Evolutionary conservation across 2,888 invertebrate species (phyloP).

Genomic region (Amphiduros pacificus): DNA sequence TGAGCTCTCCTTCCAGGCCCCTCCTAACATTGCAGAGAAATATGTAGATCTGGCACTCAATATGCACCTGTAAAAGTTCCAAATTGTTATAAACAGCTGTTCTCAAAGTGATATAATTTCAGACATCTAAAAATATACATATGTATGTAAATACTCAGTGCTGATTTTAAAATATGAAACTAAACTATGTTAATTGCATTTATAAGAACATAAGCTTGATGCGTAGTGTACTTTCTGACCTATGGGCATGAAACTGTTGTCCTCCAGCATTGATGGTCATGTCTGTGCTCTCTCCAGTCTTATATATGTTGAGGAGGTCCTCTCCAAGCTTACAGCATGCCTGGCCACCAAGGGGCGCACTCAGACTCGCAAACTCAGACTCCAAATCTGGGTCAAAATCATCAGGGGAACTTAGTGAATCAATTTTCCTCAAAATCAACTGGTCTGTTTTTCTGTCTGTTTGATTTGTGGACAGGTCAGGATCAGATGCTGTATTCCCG

Average conservation of each 20-base stretch:
- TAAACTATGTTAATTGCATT: not conserved
- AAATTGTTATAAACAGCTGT: no score
- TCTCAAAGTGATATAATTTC: no score
- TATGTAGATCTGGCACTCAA: constrained; percentile 88
- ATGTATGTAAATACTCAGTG: not conserved
- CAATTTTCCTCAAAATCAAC: no score
- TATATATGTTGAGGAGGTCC: not conserved
- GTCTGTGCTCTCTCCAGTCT: not conserved
- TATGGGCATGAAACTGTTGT: not conserved
- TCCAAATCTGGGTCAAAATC: no score
- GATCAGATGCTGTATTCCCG: no score
- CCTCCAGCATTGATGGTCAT: not conserved
- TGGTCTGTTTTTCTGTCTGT: no score
- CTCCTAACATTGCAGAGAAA: constrained; percentile 83
- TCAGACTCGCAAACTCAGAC: no score
- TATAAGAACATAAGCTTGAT: not conserved
- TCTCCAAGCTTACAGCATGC: constrained; percentile 1
- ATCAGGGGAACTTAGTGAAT: no score
- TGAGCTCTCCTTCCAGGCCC: constrained; percentile 79
- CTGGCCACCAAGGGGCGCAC: no score
- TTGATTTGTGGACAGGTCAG: no score
- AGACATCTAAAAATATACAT: not conserved
- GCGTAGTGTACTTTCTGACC: not conserved
- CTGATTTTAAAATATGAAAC: not conserved
- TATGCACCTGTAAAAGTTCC: constrained; percentile 65